These are phyloP conservation scores for Anolis sagrei DNA, from an alignment of 2,113 vertebrate species.

Conservation along the genomic window DNA sequence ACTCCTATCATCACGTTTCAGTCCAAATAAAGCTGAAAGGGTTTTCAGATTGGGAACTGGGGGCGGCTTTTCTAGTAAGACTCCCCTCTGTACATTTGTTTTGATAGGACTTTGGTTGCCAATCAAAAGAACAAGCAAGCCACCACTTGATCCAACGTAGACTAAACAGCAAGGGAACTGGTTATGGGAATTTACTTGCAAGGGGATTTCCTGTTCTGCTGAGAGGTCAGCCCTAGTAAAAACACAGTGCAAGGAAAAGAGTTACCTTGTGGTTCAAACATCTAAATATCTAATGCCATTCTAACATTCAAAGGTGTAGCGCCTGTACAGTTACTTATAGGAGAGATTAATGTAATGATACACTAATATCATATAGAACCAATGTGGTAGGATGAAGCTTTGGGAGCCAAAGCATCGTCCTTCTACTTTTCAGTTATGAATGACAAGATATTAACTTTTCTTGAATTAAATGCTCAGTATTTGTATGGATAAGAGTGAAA, in stretches of 20 bases:
- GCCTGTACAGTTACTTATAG: not conserved
- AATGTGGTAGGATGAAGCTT: not conserved
- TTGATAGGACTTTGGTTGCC: conserved; percentile 74
- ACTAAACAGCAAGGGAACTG: conserved; percentile 79
- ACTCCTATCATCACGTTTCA: conserved; percentile 73
- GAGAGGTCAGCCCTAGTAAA: conserved; percentile 66
- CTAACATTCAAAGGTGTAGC: not conserved
- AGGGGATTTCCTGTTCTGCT: conserved; percentile 77
- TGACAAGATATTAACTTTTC: not conserved
- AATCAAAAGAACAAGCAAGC: conserved; percentile 75
- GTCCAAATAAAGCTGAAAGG: conserved; percentile 76
- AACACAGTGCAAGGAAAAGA: conserved; percentile 50
- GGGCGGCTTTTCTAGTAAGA: conserved; percentile 63
- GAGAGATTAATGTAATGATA: not conserved
- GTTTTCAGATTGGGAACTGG: conserved; percentile 53
- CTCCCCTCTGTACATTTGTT: conserved; percentile 72
- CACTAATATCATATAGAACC: not conserved
- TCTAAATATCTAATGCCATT: conserved; percentile 39
- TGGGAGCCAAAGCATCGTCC: not conserved
- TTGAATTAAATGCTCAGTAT: no score
- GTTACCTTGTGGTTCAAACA: conserved; percentile 29
- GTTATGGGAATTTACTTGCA: conserved; percentile 76
- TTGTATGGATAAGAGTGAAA: not conserved
- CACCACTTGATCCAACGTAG: conserved; percentile 69
- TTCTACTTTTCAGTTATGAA: not conserved